Base-by-base conservation (phyloP, 2,888 invertebrate genomes). In the Gortyna flavago region DNA sequence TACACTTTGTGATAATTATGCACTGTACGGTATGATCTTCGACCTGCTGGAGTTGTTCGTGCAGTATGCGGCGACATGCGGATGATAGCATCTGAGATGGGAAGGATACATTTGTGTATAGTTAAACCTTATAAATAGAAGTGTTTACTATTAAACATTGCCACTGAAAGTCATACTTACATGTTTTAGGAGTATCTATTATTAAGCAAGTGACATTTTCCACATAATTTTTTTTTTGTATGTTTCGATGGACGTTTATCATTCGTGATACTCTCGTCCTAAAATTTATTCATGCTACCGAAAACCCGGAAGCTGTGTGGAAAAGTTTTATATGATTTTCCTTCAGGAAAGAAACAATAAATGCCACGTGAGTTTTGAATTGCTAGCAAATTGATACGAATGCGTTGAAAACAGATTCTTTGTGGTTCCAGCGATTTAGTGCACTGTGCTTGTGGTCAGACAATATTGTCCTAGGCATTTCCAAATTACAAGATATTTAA, bases 21-120 rank as follows among this genome's bases (percentile, higher is more conserved):
- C 32, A 44, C 57, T 59, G 29, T 29, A 35, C 69, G 79, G 29
- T 29, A 35, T 79, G 79, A 79, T 65, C 57, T 84, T 79, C 48
- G 41, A 68, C 35, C 64, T 67, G 44, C 5, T 29, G 18, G 0
- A 44, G 18, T 82, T n/a, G 18, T 32, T 41, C 54, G 64, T 59
- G n/a, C 67, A 69, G 21, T 29, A 32, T 68, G 41, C 61, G 44
- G 21, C n/a, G 48, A 38, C 35, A 61, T 44, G 32, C 13, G 38
- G 9, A 1, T 25, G 79, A 79, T 69, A 68, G 62, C 57, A 69
- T 84, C 69, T 48, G 48, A 64, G 25, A 41, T 68, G 25, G 11
- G n/a, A n/a, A 57, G 54, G 54, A 57, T 54, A 3, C 35, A 25
- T 41, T 65, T 51, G 41, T 79, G 35, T 38, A 21, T 35, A 51